phyloP scores from a whole-genome alignment of 2,888 invertebrate species.

The Dryomyza anilis region DNA sequence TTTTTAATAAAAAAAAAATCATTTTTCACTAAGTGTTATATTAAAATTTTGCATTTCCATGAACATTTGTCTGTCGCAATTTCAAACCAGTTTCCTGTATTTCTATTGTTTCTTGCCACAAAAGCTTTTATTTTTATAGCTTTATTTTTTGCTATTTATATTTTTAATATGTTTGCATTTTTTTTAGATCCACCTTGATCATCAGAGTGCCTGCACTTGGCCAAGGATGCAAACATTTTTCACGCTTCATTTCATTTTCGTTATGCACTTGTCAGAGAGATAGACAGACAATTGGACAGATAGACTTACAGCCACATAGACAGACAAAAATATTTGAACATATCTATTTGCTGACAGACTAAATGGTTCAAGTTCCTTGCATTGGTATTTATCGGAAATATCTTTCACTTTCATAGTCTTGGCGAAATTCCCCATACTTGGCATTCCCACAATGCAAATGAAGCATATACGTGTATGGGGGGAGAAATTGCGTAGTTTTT shows the following conservation, averaged over 20 bases:
- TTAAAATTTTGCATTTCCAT: not conserved
- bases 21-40: not conserved
- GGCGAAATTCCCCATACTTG: too few species aligned
- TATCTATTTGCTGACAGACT: too few species aligned
- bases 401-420: slow-evolving; percentile 3
- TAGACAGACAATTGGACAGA: not conserved
- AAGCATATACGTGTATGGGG: not conserved
- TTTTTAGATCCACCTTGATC: not conserved
- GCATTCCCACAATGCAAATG: not conserved
- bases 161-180: not conserved
- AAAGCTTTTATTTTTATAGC: not conserved
- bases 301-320: not conserved
- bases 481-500: not conserved
- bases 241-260: not conserved
- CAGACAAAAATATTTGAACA: too few species aligned
- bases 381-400: slow-evolving; percentile 5
- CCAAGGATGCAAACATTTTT: slow-evolving; percentile 5
- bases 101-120: not conserved
- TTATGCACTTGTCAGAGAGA: slow-evolving; percentile 5
- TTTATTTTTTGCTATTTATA: not conserved
- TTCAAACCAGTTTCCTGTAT: not conserved
- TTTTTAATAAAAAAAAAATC: too few species aligned
- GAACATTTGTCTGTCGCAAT: not conserved
- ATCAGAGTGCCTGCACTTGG: not conserved
- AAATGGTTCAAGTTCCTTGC: too few species aligned